Evolutionary conservation across 2,113 vertebrate genomes (phyloP), one percentile per base, ranked within the genome.

Genomic region (Hystrix cristata): DNA sequence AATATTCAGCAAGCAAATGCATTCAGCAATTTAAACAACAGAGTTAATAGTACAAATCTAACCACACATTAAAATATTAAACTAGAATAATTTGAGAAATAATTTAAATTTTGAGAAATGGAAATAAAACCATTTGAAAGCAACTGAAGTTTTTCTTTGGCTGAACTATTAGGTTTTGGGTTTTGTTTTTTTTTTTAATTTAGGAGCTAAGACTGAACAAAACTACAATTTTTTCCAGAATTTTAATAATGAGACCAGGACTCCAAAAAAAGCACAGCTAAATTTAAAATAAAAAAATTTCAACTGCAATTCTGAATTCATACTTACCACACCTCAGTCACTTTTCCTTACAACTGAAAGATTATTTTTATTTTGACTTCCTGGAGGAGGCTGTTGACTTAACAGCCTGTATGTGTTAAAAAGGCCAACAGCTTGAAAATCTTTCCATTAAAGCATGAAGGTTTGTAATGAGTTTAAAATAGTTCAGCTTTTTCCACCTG

Each of bases 401-500:
- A 82, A 65, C 2, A 87, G 10, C 55, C 57, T 14, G 15, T 43
- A 67, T n/a, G 14, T 53, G 15, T 67, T 78, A 72, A 76, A 95
- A 94, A 92, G 38, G 1, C 71, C 64, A 89, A 43, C 1, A 72
- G 11, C 29, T 74, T 87, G 2, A 92, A 76, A 95, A 79, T 51
- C 14, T 96, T 74, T 87, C 65, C 62, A 89, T 85, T 60, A 48
- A 13, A 74, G 34, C 25, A 31, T 25, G 13, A 19, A 87, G 2
- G 46, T 91, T 69, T 93, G 8, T 95, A 96, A 94, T 76, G 31
- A 57, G 79, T 89, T 95, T 88, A 57, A 92, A 96, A 79, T 79
- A 96, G 62, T 86, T 86, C 29, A 69, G 81, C 65, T 83, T 78
- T 80, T 91, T 88, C 59, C 43, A 69, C 27, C 25, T 51, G 9